Evolutionary conservation across 64 coral and sea anemone species (phyloP).

Genomic region (Platygyra sinensis): DNA sequence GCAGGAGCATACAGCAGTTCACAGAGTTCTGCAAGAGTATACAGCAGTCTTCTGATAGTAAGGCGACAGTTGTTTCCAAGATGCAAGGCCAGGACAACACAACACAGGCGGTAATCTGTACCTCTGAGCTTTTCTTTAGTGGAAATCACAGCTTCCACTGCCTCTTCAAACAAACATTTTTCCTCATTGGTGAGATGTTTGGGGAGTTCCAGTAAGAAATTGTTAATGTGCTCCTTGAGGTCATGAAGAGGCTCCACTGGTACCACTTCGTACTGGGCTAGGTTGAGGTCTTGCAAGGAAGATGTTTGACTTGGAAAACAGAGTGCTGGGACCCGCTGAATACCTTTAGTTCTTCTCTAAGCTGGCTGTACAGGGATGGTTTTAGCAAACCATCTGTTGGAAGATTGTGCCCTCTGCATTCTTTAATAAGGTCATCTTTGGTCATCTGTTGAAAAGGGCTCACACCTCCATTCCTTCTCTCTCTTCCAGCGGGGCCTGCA

Average conservation of each 20-base stretch:
- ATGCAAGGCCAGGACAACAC: constrained; percentile 32
- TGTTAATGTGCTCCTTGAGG: constrained; percentile 52
- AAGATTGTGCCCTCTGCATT: neutral
- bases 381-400: constrained; percentile 29
- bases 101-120: constrained; percentile 29
- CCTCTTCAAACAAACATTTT: constrained; percentile 13
- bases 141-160: constrained; percentile 1
- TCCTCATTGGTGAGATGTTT: constrained; percentile 30
- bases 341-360: constrained; percentile 33
- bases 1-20: constrained; percentile 29
- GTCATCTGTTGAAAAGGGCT: constrained; percentile 58
- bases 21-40: constrained; percentile 51
- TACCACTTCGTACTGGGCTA: constrained; percentile 43
- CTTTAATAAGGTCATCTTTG: constrained; percentile 41
- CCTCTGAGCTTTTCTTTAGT: constrained; percentile 55
- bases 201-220: constrained; percentile 56
- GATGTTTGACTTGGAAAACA: neutral
- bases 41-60: constrained; percentile 10
- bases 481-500: constrained; percentile 37
- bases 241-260: constrained; percentile 63
- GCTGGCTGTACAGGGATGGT: neutral
- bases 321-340: constrained; percentile 52
- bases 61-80: constrained; percentile 15
- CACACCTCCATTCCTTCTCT: constrained; percentile 61
- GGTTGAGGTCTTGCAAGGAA: constrained; percentile 24